Evolutionary conservation across 1,140 invertebrate species (phyloP), one percentile per base, ranked within the genome.

Genomic region (Linepithema humile): DNA sequence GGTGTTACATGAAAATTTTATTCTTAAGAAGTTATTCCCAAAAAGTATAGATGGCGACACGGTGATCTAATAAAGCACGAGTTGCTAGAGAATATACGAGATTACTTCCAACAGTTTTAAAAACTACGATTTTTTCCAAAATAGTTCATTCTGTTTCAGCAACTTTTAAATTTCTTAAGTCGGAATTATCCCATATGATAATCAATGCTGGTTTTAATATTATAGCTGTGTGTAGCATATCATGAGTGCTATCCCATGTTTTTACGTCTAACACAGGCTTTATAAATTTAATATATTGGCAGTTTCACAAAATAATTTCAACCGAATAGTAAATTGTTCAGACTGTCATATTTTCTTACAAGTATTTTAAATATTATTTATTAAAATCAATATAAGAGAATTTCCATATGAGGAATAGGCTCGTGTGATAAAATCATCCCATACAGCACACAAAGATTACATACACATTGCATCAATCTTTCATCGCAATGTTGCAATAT

Each of bases 181-280:
- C 17, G 59, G 29, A 62, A 62, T 62, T 62, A n/a, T 35, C 59
- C 29, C 59, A 60, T 29, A 69, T 26, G 15, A 67, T 45, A 20
- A 69, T 6, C 45, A 43, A n/a, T 12, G 20, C 40, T 50, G 43
- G 26, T 35, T 77, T 77, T 45, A 60, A 77, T 77, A 57, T 10
- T 77, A 20, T 60, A 20, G 59, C 59, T 62, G 59, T 62, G 17
- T 62, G 6, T 62, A 62, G n/a, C 32, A 62, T 62, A 57, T 59
- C 26, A 57, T 53, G 20, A n/a, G 75, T 53, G 43, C 75, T 78
- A 65, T 78, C 53, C 75, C 60, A 20, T 26, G 75, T 67, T 48
- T n/a, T 53, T 55, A 78, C 45, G 15, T 65, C 43, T 65, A 65
- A 50, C 9, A 78, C 12, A 38, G 75, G 75, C 40, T 78, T 65